Evolutionary conservation across 2,113 vertebrate species (phyloP), one percentile per base, ranked within the genome.

Genomic region (Campylomormyrus tamandua): DNA sequence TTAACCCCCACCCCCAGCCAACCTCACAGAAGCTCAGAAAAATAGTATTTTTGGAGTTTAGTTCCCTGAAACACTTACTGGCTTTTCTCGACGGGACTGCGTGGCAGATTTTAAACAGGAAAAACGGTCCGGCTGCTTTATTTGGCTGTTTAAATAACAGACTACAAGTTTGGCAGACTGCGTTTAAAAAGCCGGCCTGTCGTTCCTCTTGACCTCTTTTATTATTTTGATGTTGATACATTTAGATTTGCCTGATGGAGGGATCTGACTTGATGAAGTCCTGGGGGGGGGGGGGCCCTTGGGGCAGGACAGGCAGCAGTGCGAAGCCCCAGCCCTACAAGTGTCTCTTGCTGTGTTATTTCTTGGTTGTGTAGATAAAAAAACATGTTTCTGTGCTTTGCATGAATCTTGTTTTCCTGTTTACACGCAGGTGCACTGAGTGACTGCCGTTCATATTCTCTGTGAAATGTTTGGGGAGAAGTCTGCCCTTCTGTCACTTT

Each of bases 1-100:
- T 83, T 24, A 39, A 42, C 21, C 48, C 70, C 19, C 70, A 9
- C 49, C 66, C 48, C 46, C 5, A 27, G 15, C 21, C 13, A 21
- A 17, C 49, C 58, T 42, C 70, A 56, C 45, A 24, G 45, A 80
- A 42, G 74, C 74, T 80, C 74, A 42, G 70, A 27, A 86, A 77
- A 77, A 17, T 58, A 17, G 70, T 83, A 89, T 83, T 89, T 89
- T 83, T 83, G 74, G 70, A 89, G 10, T 89, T 45, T 11, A 83
- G 49, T 89, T 89, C 49, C 35, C 88, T n/a, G 48, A 52, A 83
- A 83, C 88, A 50, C 49, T 74, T 80, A 53, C 50, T 80, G 39
- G 49, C 4, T 45, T 56, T 19, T 83, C 27, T 35, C 9, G 48
- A 19, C 31, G n/a, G 49, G 74, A 87, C 49, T 42, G 49, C 46